Base-by-base conservation (phyloP, 2,888 invertebrate species). In the Cataglyphis altisquamis region DNA sequence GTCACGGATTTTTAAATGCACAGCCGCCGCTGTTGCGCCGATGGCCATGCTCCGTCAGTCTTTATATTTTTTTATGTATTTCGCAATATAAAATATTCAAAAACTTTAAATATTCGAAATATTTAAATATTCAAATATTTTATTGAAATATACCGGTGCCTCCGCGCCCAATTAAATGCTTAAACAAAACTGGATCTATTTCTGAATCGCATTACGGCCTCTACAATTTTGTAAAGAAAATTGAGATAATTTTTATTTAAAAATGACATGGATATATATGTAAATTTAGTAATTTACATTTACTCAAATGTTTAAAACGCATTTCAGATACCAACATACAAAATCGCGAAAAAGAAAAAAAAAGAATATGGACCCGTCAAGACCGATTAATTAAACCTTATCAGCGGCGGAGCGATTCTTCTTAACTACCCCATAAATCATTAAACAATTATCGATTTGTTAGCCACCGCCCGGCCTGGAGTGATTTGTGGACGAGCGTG, bases 391-490 rank as follows among this genome's bases (percentile, higher is more conserved):
- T 78, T 70, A 41, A 60, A 12, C 12, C 18, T 78, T 45, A 80
- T 72, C 36, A n/a, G 18, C 21, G 6, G 8, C n/a, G 12, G 52
- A n/a, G 32, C 41, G 8, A 60, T 80, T 62, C 60, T 84, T 81
- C 87, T 74, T 77, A 83, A 67, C 36, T 18, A 41, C 74, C 66
- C 62, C 63, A 64, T 82, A 84, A 85, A 84, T 86, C 74, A 84
- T 84, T 75, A 86, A 86, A 85, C 62, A 82, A 86, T 88, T 73
- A 84, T 85, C 88, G 87, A 89, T 89, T 89, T 89, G 82, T 85
- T 84, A 85, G 66, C 84, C 60, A 39, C 10, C 63, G 77, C 21
- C 66, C 73, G 39, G 8, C 52, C 52, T 5, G 52, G 52, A 64
- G 64, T 87, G 88, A 89, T 89, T 89, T 89, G 89, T 84, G 78